Evolutionary conservation across 2,113 vertebrate species (phyloP).

Genomic region (Mobula birostris): DNA sequence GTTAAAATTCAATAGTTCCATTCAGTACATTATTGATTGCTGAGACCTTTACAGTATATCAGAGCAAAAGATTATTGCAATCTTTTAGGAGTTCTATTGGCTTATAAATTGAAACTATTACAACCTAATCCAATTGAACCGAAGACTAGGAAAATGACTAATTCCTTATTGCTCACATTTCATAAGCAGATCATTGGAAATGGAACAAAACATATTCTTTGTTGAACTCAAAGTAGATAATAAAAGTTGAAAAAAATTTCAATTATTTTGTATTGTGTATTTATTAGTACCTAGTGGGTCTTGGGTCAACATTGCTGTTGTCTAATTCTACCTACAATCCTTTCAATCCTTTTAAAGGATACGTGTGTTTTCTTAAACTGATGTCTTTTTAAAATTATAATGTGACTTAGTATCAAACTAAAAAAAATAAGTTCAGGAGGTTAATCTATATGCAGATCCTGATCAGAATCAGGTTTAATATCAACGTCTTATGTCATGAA

Average conservation of each 20-base stretch:
- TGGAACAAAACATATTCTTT: neutral
- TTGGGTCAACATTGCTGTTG: neutral
- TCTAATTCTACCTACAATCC: neutral
- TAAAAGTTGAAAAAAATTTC: neutral
- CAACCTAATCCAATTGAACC: constrained; percentile 20
- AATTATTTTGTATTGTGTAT: neutral
- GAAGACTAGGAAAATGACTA: constrained; percentile 10
- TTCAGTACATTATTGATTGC: neutral
- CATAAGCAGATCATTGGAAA: neutral
- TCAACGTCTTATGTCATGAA: too few relatives aligned
- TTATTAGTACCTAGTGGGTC: neutral
- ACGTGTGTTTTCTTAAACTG: neutral
- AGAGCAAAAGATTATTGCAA: neutral
- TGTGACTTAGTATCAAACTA: neutral
- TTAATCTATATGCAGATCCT: neutral
- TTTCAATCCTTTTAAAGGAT: neutral
- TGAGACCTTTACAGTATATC: neutral
- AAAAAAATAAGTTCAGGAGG: neutral
- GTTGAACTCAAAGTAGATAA: neutral
- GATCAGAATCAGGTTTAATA: too few relatives aligned
- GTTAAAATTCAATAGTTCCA: neutral
- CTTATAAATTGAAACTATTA: constrained; percentile 28
- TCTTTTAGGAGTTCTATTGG: neutral
- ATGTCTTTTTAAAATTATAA: neutral
- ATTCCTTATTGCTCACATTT: neutral